These are phyloP conservation scores for Crypturellus tataupa DNA, from an alignment of 2,797 vertebrate species.

Conservation along the genomic window DNA sequence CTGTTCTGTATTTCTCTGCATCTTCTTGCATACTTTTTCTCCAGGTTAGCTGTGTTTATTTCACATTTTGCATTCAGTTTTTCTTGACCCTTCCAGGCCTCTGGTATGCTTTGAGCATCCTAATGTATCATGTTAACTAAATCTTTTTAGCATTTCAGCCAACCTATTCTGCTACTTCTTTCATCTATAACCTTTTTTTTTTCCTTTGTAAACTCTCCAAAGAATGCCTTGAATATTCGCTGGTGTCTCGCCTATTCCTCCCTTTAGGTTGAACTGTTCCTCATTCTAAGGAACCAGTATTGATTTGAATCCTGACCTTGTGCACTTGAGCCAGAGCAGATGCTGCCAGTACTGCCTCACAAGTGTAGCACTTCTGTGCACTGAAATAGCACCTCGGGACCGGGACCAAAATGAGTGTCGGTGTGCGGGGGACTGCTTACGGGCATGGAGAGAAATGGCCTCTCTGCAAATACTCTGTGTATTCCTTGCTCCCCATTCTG, in stretches of 20 bases:
- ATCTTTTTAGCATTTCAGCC: not conserved
- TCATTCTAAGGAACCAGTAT: not conserved
- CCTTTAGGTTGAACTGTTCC: not conserved
- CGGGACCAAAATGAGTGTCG: not conserved
- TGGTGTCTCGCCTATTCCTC: not conserved
- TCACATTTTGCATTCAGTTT: not conserved
- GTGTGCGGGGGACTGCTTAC: not conserved
- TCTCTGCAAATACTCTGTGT: not conserved
- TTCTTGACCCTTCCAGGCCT: not conserved
- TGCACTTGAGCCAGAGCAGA: no score
- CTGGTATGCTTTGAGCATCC: conserved; percentile 27
- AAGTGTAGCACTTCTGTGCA: no score
- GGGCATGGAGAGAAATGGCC: no score
- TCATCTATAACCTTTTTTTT: not conserved
- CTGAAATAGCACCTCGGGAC: not conserved
- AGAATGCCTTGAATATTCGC: not conserved
- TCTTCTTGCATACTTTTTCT: not conserved
- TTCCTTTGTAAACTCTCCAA: not conserved
- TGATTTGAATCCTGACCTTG: not conserved
- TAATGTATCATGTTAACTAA: not conserved
- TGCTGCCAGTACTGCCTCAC: no score
- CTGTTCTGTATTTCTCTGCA: not conserved
- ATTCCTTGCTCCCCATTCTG: not conserved
- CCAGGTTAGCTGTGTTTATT: not conserved
- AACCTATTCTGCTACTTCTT: not conserved